Percentiles rank a stretch among this genome's conserved stretches.
These are phyloP conservation scores for Dromaius novaehollandiae DNA, from an alignment of 2,113 vertebrate species.

Conservation along the genomic window DNA sequence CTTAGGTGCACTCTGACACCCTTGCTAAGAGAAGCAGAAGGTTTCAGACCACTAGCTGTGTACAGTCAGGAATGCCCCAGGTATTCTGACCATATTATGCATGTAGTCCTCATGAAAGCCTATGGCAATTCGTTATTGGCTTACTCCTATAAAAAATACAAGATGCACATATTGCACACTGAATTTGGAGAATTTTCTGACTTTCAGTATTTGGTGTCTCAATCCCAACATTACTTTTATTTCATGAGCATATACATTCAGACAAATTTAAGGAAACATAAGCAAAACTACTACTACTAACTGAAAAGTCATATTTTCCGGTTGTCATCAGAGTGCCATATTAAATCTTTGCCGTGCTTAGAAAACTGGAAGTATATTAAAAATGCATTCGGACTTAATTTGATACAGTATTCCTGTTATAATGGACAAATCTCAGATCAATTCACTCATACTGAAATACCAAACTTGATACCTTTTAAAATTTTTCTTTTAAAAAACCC, in stretches of 20 bases:
- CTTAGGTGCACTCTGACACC: background rate
- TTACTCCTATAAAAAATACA: background rate
- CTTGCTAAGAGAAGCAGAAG: background rate
- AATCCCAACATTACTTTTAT: background rate
- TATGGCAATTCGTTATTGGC: background rate
- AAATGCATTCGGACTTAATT: background rate
- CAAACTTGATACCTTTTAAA: fast-evolving
- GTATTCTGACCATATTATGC: background rate
- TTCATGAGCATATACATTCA: background rate
- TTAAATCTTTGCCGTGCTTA: background rate
- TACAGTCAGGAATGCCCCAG: fast-evolving
- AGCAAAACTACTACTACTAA: background rate
- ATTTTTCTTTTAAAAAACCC: background rate
- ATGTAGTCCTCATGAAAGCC: background rate
- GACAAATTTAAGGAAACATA: background rate
- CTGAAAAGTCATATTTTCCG: background rate
- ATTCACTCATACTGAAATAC: background rate
- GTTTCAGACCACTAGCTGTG: background rate
- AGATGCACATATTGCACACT: background rate
- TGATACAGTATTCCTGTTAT: background rate
- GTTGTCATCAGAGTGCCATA: background rate
- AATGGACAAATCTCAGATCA: background rate
- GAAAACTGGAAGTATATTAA: background rate
- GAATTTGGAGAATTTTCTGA: background rate
- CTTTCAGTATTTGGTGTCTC: background rate